phyloP scores from a whole-genome alignment of 2,797 vertebrate species.

The Tenualosa thibaudeaui region DNA sequence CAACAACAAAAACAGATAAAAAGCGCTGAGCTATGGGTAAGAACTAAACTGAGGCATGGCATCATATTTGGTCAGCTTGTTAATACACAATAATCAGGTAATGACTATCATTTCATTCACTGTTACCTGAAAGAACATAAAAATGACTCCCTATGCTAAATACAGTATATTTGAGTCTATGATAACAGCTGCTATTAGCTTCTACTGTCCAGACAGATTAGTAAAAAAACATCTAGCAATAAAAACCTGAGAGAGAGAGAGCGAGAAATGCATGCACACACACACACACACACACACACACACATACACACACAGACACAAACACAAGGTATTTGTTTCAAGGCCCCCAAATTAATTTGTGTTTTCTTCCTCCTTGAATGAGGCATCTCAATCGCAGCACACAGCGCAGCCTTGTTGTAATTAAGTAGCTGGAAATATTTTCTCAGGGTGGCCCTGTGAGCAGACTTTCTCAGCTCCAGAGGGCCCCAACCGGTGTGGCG shows the following conservation, averaged over 20 bases:
- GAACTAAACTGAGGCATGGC: neutral
- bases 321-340: constrained; percentile 56
- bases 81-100: neutral
- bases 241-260: constrained; percentile 38
- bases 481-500: constrained; percentile 47
- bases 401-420: constrained; percentile 55
- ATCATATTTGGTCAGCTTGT: neutral
- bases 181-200: too few relatives aligned
- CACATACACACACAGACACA: constrained; percentile 9
- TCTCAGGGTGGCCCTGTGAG: constrained; percentile 54
- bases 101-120: neutral
- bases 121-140: neutral
- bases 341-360: constrained; percentile 43
- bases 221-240: constrained; percentile 33
- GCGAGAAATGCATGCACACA: constrained; percentile 19
- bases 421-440: constrained; percentile 57
- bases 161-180: too few relatives aligned
- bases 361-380: constrained; percentile 38
- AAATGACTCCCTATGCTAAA: neutral
- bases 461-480: constrained; percentile 48
- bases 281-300: too few relatives aligned
- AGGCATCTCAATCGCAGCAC: constrained; percentile 46
- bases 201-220: constrained; percentile 28
- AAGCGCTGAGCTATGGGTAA: neutral
- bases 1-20: neutral